Evolutionary conservation across 2,888 invertebrate species (phyloP).

Genomic region (Nymphalis polychloros): DNA sequence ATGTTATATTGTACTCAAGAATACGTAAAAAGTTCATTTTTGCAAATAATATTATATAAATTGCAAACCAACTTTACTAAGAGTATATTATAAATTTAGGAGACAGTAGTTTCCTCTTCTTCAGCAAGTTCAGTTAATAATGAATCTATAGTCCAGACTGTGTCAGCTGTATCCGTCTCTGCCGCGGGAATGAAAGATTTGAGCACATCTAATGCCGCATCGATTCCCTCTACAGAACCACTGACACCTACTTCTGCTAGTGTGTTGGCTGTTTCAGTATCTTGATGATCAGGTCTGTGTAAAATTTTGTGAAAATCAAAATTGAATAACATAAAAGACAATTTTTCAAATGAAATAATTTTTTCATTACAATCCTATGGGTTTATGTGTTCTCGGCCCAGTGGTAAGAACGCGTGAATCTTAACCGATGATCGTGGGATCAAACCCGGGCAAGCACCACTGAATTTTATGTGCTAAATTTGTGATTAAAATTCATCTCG

Average conservation of each 20-base stretch:
- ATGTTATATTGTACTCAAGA: too few species aligned
- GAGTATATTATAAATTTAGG: neutral
- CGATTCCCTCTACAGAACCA: slow-evolving; percentile 64
- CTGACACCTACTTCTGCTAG: slow-evolving; percentile 67
- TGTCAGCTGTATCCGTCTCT: slow-evolving; percentile 65
- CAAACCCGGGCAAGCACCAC: too few species aligned
- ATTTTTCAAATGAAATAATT: neutral
- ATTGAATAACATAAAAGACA: neutral
- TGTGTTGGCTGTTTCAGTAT: slow-evolving; percentile 66
- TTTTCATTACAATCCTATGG: neutral
- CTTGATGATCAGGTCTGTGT: slow-evolving; percentile 59
- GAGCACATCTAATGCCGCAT: slow-evolving; percentile 64
- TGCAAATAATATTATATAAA: too few species aligned
- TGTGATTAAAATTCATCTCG: too few species aligned
- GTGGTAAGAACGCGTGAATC: too few species aligned
- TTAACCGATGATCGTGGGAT: too few species aligned
- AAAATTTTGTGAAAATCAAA: slow-evolving; percentile 1
- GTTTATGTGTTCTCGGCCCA: too few species aligned
- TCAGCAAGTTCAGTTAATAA: slow-evolving; percentile 67
- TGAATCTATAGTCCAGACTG: slow-evolving; percentile 73
- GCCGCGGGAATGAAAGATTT: slow-evolving; percentile 65
- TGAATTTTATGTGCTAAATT: too few species aligned
- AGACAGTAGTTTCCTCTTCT: slow-evolving; percentile 41
- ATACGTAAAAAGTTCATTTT: too few species aligned
- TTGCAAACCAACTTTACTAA: neutral